Evolutionary conservation across 2,888 invertebrate species (phyloP).

Genomic region (Apeira syringaria): DNA sequence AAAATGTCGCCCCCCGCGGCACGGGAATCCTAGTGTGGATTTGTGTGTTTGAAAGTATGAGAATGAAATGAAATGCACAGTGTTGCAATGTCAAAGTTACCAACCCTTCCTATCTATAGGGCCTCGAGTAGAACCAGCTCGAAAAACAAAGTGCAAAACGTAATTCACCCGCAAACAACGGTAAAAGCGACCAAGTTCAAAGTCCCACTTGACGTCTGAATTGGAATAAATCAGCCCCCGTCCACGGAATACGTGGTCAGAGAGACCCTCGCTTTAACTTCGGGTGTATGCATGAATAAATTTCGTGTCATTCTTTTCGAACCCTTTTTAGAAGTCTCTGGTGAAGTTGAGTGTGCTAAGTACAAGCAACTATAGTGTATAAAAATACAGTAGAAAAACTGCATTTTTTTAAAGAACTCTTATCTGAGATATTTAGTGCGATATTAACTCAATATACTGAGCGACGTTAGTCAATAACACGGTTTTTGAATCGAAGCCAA

Average conservation of each 20-base stretch:
- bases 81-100: too few species aligned
- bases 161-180: constrained; percentile 45
- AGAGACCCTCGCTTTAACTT: constrained; percentile 37
- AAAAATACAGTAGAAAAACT: too few species aligned
- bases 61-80: too few species aligned
- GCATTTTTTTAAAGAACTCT: too few species aligned
- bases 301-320: constrained; percentile 32
- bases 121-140: constrained; percentile 28
- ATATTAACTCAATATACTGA: too few species aligned
- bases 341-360: constrained; percentile 20
- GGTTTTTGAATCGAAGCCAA: too few species aligned
- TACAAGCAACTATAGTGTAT: too few species aligned
- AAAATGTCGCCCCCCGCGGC: too few species aligned
- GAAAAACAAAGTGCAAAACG: constrained; percentile 41
- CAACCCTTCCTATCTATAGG: neutral
- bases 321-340: constrained; percentile 27
- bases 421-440: too few species aligned
- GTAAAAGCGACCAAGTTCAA: constrained; percentile 51
- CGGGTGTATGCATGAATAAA: constrained; percentile 44
- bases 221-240: constrained; percentile 62
- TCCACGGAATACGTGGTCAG: constrained; percentile 46
- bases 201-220: constrained; percentile 55
- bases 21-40: too few species aligned
- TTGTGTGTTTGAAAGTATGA: too few species aligned
- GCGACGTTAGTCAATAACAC: too few species aligned